Base-by-base conservation (phyloP, 64 coral and sea anemone genomes). In the Pocillopora verrucosa region DNA sequence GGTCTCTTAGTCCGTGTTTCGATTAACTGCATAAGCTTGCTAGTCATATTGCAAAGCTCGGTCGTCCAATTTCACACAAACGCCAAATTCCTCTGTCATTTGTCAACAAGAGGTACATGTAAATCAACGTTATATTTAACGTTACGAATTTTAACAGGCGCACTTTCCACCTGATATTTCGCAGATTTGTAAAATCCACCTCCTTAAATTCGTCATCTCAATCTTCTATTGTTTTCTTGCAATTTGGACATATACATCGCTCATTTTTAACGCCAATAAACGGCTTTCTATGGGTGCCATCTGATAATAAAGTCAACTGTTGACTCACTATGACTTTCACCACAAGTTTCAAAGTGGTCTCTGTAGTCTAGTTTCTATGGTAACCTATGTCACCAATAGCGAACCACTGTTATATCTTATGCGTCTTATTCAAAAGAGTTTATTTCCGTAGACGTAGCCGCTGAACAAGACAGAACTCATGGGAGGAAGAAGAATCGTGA, bases 21-120 rank as follows among this genome's bases (percentile, higher is more conserved):
- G n/a, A 97, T 97, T 61, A 97, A 89, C 51, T 87, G 78, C 95
- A 96, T 93, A 45, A 96, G 75, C 72, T 91, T 93, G 58, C 95
- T 96, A 1, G 82, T 78, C 95, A 96, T 96, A 19, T 65, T 96
- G 20, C 61, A 62, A 87, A 16, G 17, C 51, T 13, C 4, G 60
- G 62, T n/a, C 60, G 13, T 62, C 59, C 56, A 56, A 13, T 1
- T 25, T 20, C 5, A n/a, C 14, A 20, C 3, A 36, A 65, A 57
- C 65, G 13, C 36, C 30, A 85, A 56, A 83, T 67, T 83, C 35
- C 37, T 38, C 20, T 64, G 80, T 82, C 60, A 30, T 82, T 61
- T 62, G 25, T 16, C 26, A 14, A 82, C 30, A 30, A 30, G 30
- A 30, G 30, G 30, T 30, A 30, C 30, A 30, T 30, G 30, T 30